Base-by-base conservation (phyloP, 2,888 invertebrate species). In the Aleiodes leptofemur region DNA sequence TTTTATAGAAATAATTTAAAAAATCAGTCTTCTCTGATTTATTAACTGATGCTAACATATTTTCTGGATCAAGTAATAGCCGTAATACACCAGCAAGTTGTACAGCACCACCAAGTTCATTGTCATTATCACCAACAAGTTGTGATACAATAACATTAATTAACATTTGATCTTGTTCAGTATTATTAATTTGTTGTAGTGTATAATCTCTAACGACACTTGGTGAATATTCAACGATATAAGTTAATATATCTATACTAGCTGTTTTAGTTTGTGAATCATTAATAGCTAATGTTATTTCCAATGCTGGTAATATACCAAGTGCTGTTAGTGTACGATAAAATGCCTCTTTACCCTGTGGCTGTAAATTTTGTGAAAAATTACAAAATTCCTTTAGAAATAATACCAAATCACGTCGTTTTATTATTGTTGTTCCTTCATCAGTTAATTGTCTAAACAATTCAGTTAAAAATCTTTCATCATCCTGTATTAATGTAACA, bases 381-480 rank as follows among this genome's bases (percentile, higher is more conserved):
- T 97, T 97, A 91, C 99, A 99, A 91, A 98, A 98, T 90, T 99
- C 99, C 90, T 98, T 99, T 83, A 99, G 93, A 92, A 99, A 99
- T 86, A 98, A 92, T 81, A 98, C 97, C 87, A 98, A 93, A 90
- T 99, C 99, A 86, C 97, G 93, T 85, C 98, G 92, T 88, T 97
- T 96, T 13, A 92, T 90, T 82, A 97, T 94, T 34, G 95, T 93
- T 57, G 97, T 97, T 83, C 94, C 94, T 85, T 96, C 95, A 89
- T 97, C 97, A 82, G 96, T 97, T 85, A 99, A 92, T 90, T 97
- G 94, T 77, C 95, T 94, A 91, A 99, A 99, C 84, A 99, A 92
- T 90, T 98, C 98, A 73, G 95, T 94, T 88, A 99, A 92, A 91
- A 99, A 98, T 89, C 96, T 96, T 85, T 98, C 98, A 91, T 99